A percentile compares a stretch with the other conserved stretches of the same genome.
Evolutionary conservation across 2,113 vertebrate species (phyloP).

Genomic region (Grammomys dolichurus): DNA sequence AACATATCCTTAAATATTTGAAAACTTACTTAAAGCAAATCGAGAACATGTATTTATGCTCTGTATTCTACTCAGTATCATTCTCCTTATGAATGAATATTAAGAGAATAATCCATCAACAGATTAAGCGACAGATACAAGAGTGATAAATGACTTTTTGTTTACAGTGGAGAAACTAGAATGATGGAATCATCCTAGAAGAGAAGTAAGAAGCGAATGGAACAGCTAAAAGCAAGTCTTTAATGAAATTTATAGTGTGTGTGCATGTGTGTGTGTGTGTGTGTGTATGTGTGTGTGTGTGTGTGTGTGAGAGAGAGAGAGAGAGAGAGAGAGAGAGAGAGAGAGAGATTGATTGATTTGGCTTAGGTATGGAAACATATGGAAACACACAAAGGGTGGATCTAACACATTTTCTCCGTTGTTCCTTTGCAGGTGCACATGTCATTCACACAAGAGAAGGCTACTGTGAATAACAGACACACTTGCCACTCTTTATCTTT

Average conservation of each 20-base stretch:
- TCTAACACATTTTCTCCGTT: neutral
- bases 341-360: neutral
- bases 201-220: neutral
- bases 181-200: neutral
- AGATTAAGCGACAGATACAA: neutral
- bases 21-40: conserved; percentile 29
- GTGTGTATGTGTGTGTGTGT: neutral
- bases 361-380: neutral
- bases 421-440: neutral
- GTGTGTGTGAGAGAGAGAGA: neutral
- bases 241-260: neutral
- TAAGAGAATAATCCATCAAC: conserved; percentile 3
- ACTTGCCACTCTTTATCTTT: neutral
- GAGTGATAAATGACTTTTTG: neutral
- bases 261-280: neutral
- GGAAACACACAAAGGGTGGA: neutral
- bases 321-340: neutral
- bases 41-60: neutral
- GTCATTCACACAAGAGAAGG: neutral
- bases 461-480: neutral
- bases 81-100: neutral
- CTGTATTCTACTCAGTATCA: neutral
- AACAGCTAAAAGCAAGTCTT: neutral
- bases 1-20: neutral
- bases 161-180: neutral